phyloP scores from a whole-genome alignment of 2,888 invertebrate species.

The Scaptomyza polygonia region DNA sequence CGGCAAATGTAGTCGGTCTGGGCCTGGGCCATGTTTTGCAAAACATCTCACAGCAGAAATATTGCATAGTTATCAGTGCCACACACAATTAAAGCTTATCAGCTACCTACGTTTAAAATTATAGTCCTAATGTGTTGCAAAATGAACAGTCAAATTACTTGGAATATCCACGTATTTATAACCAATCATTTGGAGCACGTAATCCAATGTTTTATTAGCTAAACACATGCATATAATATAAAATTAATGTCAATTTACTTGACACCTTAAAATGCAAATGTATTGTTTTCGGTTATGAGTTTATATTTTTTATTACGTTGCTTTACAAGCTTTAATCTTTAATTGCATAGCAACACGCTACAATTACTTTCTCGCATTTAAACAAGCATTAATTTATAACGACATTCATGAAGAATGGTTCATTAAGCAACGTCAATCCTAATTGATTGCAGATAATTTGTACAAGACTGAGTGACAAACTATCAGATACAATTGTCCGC shows the following conservation, averaged over 20 bases:
- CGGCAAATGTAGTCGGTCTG: slow-evolving; percentile 17
- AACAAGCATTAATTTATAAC: too few relatives aligned
- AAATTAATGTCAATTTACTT: too few relatives aligned
- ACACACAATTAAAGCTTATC: slow-evolving; percentile 27
- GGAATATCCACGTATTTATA: slow-evolving; percentile 22
- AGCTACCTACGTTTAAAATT: slow-evolving; percentile 22
- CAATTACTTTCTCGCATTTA: slow-evolving; percentile 6
- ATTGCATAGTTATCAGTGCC: slow-evolving; percentile 12
- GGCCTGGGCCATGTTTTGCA: slow-evolving; percentile 14
- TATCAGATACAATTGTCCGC: slow-evolving; percentile 32
- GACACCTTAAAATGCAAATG: too few relatives aligned
- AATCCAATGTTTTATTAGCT: slow-evolving; percentile 3
- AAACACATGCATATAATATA: too few relatives aligned
- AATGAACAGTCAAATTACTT: not conserved
- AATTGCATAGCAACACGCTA: slow-evolving; percentile 1
- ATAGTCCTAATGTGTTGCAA: slow-evolving; percentile 5
- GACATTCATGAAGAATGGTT: too few relatives aligned
- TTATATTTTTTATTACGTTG: too few relatives aligned
- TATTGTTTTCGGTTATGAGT: too few relatives aligned
- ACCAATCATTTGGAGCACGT: slow-evolving; percentile 35
- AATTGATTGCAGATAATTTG: slow-evolving; percentile 36
- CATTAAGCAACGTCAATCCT: slow-evolving; percentile 26
- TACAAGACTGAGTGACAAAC: slow-evolving; percentile 21
- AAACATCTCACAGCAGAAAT: not conserved
- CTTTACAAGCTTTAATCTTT: too few relatives aligned